Evolutionary conservation across 2,888 invertebrate genomes (phyloP).

Genomic region (Amblyteles armatorius): DNA sequence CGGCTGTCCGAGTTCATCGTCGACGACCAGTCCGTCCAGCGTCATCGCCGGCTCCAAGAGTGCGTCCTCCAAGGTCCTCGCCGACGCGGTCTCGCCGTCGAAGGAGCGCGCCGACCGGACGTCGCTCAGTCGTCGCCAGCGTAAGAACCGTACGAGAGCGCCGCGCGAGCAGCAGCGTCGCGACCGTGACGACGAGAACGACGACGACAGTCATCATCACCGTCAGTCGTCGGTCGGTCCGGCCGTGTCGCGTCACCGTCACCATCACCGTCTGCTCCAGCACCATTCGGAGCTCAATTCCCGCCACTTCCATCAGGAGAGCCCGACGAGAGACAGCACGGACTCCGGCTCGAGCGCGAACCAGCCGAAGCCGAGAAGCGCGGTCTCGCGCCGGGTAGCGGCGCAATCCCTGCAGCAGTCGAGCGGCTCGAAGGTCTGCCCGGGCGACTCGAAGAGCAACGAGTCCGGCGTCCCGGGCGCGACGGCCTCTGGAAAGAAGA

Average conservation of each 20-base stretch:
- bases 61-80: slow-evolving; percentile 81
- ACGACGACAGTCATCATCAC: slow-evolving; percentile 32
- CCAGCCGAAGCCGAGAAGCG: not conserved
- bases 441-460: not conserved
- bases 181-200: slow-evolving; percentile 68
- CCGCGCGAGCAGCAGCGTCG: slow-evolving; percentile 73
- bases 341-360: slow-evolving; percentile 15
- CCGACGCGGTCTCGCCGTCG: slow-evolving; percentile 85
- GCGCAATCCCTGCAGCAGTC: slow-evolving; percentile 29
- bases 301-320: slow-evolving; percentile 41
- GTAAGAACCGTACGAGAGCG: slow-evolving; percentile 84
- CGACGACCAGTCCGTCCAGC: slow-evolving; percentile 9
- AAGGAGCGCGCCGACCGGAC: slow-evolving; percentile 85
- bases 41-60: slow-evolving; percentile 17
- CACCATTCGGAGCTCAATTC: slow-evolving; percentile 52
- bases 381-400: not conserved
- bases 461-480: not conserved
- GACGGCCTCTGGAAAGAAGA: not conserved
- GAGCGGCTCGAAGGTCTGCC: not conserved
- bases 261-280: slow-evolving; percentile 57
- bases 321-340: slow-evolving; percentile 12
- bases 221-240: not conserved
- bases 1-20: slow-evolving; percentile 18
- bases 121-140: slow-evolving; percentile 86
- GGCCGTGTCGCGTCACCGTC: slow-evolving; percentile 34